Base-by-base conservation (phyloP, 1,140 invertebrate species). In the Drosophila azteca region DNA sequence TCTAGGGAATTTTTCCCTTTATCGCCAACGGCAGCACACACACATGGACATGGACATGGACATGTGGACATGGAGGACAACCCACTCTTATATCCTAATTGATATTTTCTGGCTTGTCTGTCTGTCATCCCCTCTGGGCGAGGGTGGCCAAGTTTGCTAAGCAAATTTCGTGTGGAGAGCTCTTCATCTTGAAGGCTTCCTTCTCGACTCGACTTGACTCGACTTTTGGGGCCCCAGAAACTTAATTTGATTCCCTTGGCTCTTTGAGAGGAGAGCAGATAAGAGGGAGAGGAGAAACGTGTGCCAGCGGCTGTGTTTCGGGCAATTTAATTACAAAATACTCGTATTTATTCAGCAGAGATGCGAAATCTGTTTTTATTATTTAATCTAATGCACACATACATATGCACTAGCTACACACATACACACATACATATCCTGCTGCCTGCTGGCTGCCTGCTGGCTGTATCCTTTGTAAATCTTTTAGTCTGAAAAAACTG, bases 51-150 rank as follows among this genome's bases (percentile, higher is more conserved):
- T 69, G 24, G 24, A 73, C 70, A 73, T 73, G 70, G 69, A 11
- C 35, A n/a, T n/a, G n/a, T 69, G 24, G 24, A 73, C 70, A 73
- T 73, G 70, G 69, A 11, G 9, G 3, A 35, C 51, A 49, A 65
- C 68, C 58, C 64, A 68, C 68, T 45, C 45, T 46, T 45, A 51
- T 46, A 63, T 50, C 51, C 70, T 73, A 73, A 73, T 73, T 73
- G 70, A 73, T 73, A 73, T 73, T 73, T 73, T 70, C 69, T 58
- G 70, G 70, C 59, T 59, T 72, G 70, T 73, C 69, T 73, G 15
- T 4, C 5, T 3, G 24, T 20, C 24, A 20, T 20, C 17, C 1
- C 24, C 24, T 26, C 0, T 26, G 24, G 24, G n/a, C n/a, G n/a
- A n/a, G 24, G 17, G 17, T 20, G 17, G n/a, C 39, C 46, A 24